A percentile compares a stretch with the other conserved stretches of the same genome.
These are phyloP conservation scores for Galemys pyrenaicus DNA, from an alignment of 2,113 vertebrate species.

Conservation along the genomic window DNA sequence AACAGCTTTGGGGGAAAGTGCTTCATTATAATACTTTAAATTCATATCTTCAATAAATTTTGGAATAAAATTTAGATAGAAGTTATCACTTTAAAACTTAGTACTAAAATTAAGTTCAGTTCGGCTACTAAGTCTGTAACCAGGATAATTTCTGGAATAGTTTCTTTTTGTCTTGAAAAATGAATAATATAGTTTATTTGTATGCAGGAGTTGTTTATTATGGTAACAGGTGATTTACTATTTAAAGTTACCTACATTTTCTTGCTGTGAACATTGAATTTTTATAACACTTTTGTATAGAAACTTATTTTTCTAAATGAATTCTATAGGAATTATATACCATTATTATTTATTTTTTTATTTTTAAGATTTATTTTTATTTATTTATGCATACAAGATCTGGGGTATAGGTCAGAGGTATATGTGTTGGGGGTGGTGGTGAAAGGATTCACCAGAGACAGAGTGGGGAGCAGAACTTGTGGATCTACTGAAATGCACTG, in stretches of 20 bases:
- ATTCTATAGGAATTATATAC: neutral
- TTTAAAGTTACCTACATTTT: neutral
- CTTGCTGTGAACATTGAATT: neutral
- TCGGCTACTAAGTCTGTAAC: neutral
- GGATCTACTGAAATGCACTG: too few relatives aligned
- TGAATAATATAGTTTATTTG: neutral
- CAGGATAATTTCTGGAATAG: neutral
- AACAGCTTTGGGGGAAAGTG: neutral
- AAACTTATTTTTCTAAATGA: neutral
- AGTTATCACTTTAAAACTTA: neutral
- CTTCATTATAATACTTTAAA: neutral
- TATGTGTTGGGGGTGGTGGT: too few relatives aligned
- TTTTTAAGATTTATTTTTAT: too few relatives aligned
- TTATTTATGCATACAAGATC: too few relatives aligned
- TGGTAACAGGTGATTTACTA: neutral
- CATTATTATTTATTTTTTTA: too few relatives aligned
- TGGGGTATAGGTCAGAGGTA: too few relatives aligned
- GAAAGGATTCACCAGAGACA: too few relatives aligned
- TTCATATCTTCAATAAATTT: neutral
- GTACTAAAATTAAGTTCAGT: neutral
- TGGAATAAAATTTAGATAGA: neutral
- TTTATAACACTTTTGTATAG: neutral
- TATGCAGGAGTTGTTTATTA: neutral
- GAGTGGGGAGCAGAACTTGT: too few relatives aligned
- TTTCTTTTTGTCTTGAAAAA: neutral